Base-by-base conservation (phyloP, 2,113 vertebrate species). In the Nycticorax nycticorax region DNA sequence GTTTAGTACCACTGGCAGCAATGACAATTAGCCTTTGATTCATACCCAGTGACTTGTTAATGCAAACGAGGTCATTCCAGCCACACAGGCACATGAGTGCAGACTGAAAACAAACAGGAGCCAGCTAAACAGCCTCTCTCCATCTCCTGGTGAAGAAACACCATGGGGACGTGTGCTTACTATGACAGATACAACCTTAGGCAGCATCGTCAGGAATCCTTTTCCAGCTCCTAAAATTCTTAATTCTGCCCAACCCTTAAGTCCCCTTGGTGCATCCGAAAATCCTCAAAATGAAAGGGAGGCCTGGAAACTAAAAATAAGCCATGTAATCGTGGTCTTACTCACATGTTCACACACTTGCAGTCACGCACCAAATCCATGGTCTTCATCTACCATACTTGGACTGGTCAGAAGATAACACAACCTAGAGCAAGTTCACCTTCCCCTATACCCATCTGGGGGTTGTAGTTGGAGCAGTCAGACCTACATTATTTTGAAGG, bases 1-100 rank as follows among this genome's bases (percentile, higher is more conserved):
- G 96, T 69, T 95, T 85, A 93, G 85, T 96, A 79, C 68, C 93
- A 92, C 62, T 85, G 60, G 73, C 95, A 96, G 88, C 73, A 96
- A 52, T 74, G 82, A 79, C 91, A 95, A 96, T 89, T 96, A 89
- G 50, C 59, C 72, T 93, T 91, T 92, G 89, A 97, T 91, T 97
- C 94, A 83, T 87, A 63, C 57, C 67, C 16, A 1, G 92, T 24
- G 27, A 92, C 77, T 88, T 82, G 62, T 73, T 97, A 93, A 93
- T 95, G 94, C 79, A 95, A 92, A 92, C 87, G 79, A 96, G 94
- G 89, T 94, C 82, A 82, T 86, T 95, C 47, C 82, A 96, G 82
- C 68, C 87, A 79, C 89, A 81, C 14, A 64, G 57, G 74, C 87
- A 50, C 60, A 73, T 24, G 76, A 92, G 91, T 93, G 94, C 77